Evolutionary conservation across 2,888 invertebrate genomes (phyloP).

Genomic region (Agelastica alni): DNA sequence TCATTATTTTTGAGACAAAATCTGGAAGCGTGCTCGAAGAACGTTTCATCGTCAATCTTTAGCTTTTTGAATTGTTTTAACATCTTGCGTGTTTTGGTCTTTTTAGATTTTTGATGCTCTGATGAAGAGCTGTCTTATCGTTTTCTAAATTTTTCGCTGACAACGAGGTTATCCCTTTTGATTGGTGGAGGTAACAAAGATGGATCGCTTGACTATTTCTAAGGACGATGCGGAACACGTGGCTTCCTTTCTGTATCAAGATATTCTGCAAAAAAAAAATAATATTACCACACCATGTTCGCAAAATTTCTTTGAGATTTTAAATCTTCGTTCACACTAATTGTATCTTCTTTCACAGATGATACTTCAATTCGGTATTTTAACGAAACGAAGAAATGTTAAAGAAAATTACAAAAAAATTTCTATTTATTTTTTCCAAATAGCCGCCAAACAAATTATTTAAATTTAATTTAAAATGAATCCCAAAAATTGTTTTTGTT

Average conservation of each 20-base stretch:
- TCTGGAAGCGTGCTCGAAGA: conserved; percentile 63
- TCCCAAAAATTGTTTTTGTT: no score
- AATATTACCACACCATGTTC: conserved; percentile 30
- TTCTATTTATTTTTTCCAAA: no score
- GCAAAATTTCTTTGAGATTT: conserved; percentile 12
- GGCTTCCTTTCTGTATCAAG: conserved; percentile 52
- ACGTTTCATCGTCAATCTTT: conserved; percentile 59
- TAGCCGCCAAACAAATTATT: no score
- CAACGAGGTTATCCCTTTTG: conserved; percentile 60
- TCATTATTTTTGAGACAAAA: conserved; percentile 67
- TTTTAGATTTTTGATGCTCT: conserved; percentile 37
- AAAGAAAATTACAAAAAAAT: no score
- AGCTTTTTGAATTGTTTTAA: conserved; percentile 55
- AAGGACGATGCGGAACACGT: no score
- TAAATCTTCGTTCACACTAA: conserved; percentile 21
- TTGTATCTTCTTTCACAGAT: no score
- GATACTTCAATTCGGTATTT: no score
- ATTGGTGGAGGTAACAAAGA: conserved; percentile 56
- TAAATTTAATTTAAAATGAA: no score
- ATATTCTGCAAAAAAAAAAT: conserved; percentile 54
- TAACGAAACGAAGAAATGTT: no score
- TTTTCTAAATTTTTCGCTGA: conserved; percentile 60
- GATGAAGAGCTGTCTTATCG: conserved; percentile 42
- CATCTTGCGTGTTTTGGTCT: conserved; percentile 27
- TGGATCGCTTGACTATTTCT: conserved; percentile 52